Evolutionary conservation across 2,113 vertebrate genomes (phyloP).

Genomic region (Synchiropus splendidus): DNA sequence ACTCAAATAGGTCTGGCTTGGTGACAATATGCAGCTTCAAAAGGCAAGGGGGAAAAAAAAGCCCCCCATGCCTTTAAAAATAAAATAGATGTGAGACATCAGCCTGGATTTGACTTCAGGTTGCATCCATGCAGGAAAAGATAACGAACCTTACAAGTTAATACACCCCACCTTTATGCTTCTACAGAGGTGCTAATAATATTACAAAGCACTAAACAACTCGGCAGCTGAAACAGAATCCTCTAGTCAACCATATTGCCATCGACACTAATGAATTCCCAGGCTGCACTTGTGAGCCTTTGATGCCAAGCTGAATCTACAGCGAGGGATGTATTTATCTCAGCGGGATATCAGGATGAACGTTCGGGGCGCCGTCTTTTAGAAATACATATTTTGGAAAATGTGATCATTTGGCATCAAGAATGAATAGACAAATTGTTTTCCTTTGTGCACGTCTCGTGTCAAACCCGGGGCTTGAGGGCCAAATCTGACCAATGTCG

Average conservation of each 20-base stretch:
- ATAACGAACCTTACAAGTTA: not conserved
- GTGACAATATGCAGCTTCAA: slow-evolving; percentile 11
- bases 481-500: no score
- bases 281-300: slow-evolving; percentile 22
- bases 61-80: slow-evolving; percentile 4
- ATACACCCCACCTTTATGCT: slow-evolving; percentile 1
- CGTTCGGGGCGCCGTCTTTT: not conserved
- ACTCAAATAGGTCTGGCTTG: no score
- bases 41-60: slow-evolving; percentile 10
- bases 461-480: no score
- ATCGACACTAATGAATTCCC: slow-evolving; percentile 47
- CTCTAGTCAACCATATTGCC: slow-evolving; percentile 25
- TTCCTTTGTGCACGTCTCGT: no score
- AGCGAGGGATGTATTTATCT: slow-evolving; percentile 29
- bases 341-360: slow-evolving; percentile 1
- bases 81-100: slow-evolving; percentile 10
- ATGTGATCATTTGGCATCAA: not conserved
- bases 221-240: slow-evolving; percentile 12
- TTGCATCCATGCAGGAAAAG: no score
- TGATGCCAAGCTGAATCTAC: slow-evolving; percentile 41
- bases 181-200: slow-evolving; percentile 14
- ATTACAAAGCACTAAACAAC: slow-evolving; percentile 30
- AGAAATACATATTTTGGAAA: not conserved
- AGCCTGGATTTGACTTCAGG: no score
- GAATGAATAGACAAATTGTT: no score